These are phyloP conservation scores for Cabera pusaria DNA, from an alignment of 2,888 invertebrate genomes.

Conservation along the genomic window DNA sequence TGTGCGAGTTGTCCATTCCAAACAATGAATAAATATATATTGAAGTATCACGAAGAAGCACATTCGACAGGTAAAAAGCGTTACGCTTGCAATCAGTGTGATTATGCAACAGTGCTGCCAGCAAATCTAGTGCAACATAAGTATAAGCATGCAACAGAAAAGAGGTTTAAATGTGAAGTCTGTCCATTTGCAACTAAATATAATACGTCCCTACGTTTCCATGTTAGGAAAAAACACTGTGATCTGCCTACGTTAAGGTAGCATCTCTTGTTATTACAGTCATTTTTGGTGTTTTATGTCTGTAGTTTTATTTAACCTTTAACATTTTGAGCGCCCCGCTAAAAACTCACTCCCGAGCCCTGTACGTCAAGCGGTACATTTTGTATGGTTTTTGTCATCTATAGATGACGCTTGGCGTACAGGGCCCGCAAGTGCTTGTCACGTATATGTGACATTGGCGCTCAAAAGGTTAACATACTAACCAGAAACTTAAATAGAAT, in stretches of 20 bases:
- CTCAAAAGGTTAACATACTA: too few species aligned
- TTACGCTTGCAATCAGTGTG: constrained; percentile 68
- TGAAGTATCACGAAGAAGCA: constrained; percentile 72
- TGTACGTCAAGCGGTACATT: too few species aligned
- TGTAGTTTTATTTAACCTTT: constrained; percentile 18
- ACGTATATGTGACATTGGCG: too few species aligned
- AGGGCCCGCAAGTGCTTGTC: too few species aligned
- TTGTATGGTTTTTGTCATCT: too few species aligned
- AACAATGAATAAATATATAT: constrained; percentile 72
- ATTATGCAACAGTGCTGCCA: constrained; percentile 70
- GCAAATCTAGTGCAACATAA: constrained; percentile 74
- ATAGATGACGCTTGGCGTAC: too few species aligned
- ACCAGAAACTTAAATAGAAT: too few species aligned
- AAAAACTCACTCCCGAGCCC: too few species aligned
- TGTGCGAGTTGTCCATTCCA: constrained; percentile 70
- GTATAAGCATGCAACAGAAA: constrained; percentile 72
- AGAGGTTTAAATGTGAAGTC: constrained; percentile 73
- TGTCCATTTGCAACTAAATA: constrained; percentile 76
- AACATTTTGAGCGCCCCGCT: too few species aligned
- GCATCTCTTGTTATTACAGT: constrained; percentile 5
- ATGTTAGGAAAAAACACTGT: constrained; percentile 77
- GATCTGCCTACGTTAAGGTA: constrained; percentile 70
- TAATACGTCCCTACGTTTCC: constrained; percentile 72
- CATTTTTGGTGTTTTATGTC: constrained; percentile 19
- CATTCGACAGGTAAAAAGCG: constrained; percentile 68